A percentile compares a stretch with the other conserved stretches of the same genome.
Conservation (phyloP, 2,888 invertebrate genomes). For the Plagodis dolabraria region DNA sequence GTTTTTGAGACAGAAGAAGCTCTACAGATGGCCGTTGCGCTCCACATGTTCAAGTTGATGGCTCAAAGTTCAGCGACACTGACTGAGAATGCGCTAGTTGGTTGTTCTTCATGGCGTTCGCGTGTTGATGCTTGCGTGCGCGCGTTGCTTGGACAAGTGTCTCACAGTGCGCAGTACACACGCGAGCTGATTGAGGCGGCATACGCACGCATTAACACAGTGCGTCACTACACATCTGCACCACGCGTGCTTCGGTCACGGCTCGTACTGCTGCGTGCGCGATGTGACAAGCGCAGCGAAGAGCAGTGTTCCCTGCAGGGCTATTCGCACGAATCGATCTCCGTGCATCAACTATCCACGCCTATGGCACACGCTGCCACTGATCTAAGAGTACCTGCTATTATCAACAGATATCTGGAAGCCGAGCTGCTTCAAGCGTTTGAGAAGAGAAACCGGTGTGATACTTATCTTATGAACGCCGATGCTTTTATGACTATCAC, state of each 20-base stretch:
- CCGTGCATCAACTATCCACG: slow-evolving; percentile 40
- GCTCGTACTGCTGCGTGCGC: slow-evolving; percentile 45
- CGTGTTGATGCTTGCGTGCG: slow-evolving; percentile 51
- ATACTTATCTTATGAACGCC: slow-evolving; percentile 10
- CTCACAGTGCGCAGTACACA: slow-evolving; percentile 61
- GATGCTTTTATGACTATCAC: too few species aligned
- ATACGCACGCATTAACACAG: slow-evolving; percentile 43
- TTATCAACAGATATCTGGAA: slow-evolving; percentile 50
- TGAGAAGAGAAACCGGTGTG: slow-evolving; percentile 49
- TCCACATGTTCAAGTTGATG: slow-evolving; percentile 59
- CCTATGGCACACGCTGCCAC: slow-evolving; percentile 40
- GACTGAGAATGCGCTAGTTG: slow-evolving; percentile 33
- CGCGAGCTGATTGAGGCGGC: slow-evolving; percentile 52
- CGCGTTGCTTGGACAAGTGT: slow-evolving; percentile 50
- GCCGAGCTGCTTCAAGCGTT: slow-evolving; percentile 41
- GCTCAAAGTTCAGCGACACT: slow-evolving; percentile 21
- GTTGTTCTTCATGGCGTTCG: slow-evolving; percentile 40
- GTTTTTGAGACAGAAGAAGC: slow-evolving; percentile 44
- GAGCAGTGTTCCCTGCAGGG: slow-evolving; percentile 26
- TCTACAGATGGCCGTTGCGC: slow-evolving; percentile 53
- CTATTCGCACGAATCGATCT: slow-evolving; percentile 28
- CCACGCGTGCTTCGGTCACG: slow-evolving; percentile 44
- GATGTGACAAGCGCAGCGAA: slow-evolving; percentile 22
- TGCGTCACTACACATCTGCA: slow-evolving; percentile 34
- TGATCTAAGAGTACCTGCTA: slow-evolving; percentile 47